Conservation (phyloP, 1,140 invertebrate genomes). For the Brachionus sp. region DNA sequence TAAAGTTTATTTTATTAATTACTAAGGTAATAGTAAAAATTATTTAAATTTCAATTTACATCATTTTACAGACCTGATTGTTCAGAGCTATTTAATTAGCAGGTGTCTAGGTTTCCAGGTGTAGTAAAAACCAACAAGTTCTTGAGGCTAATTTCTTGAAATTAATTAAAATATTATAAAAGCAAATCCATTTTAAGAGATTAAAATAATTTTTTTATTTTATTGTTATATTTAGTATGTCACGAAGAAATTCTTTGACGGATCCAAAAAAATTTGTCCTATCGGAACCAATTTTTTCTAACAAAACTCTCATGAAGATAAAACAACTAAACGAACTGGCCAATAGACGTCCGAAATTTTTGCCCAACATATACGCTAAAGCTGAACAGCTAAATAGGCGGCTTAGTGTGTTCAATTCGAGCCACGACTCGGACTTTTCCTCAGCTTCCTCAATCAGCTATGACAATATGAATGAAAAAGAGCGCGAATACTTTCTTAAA, state of each 20-base stretch:
- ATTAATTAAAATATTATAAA: neutral
- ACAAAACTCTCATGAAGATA: neutral
- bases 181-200: neutral
- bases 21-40: neutral
- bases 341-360: neutral
- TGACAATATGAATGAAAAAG: slow-evolving; percentile 18
- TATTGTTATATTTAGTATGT: neutral
- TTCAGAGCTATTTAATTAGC: neutral
- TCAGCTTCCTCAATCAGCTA: neutral
- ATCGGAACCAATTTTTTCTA: neutral
- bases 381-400: neutral
- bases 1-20: neutral
- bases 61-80: neutral
- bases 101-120: neutral
- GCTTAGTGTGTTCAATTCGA: neutral
- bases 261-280: neutral
- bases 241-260: neutral
- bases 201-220: neutral
- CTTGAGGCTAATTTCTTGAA: neutral
- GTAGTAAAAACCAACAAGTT: neutral
- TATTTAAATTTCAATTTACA: neutral
- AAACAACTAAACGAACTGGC: neutral
- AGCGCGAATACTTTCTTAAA: neutral
- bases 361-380: slow-evolving; percentile 31
- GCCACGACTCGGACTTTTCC: neutral